Evolutionary conservation across 2,888 invertebrate genomes (phyloP).

Genomic region (Peribatodes rhomboidaria): DNA sequence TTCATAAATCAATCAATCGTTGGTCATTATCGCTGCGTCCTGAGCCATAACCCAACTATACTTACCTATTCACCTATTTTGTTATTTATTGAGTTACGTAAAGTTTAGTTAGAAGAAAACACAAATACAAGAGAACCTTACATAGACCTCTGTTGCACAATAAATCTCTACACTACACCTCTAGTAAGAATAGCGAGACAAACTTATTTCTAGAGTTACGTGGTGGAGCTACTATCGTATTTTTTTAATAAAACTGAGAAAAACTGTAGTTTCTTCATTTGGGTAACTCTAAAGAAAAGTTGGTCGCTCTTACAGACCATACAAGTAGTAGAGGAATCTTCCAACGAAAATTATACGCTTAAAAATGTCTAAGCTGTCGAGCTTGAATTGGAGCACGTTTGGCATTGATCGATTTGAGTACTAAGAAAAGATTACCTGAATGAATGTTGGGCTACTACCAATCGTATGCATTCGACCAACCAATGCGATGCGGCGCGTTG

Average conservation of each 20-base stretch:
- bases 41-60: constrained; percentile 3
- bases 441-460: too few species aligned
- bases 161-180: not conserved
- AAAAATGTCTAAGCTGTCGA: too few species aligned
- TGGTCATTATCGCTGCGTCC: not conserved
- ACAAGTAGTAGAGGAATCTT: too few species aligned
- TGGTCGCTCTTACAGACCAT: not conserved
- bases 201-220: not conserved
- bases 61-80: constrained; percentile 4
- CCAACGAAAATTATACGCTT: too few species aligned
- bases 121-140: not conserved
- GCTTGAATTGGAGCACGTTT: too few species aligned
- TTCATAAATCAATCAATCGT: constrained; percentile 7
- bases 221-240: not conserved
- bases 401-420: too few species aligned
- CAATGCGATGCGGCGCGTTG: too few species aligned
- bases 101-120: not conserved
- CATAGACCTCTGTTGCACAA: not conserved
- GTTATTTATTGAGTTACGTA: not conserved
- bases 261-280: not conserved
- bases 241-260: not conserved
- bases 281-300: not conserved
- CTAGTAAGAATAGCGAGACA: not conserved
- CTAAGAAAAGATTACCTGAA: too few species aligned
- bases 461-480: too few species aligned